Base-by-base conservation (phyloP, 2,113 vertebrate genomes). In the Engystomops pustulosus region DNA sequence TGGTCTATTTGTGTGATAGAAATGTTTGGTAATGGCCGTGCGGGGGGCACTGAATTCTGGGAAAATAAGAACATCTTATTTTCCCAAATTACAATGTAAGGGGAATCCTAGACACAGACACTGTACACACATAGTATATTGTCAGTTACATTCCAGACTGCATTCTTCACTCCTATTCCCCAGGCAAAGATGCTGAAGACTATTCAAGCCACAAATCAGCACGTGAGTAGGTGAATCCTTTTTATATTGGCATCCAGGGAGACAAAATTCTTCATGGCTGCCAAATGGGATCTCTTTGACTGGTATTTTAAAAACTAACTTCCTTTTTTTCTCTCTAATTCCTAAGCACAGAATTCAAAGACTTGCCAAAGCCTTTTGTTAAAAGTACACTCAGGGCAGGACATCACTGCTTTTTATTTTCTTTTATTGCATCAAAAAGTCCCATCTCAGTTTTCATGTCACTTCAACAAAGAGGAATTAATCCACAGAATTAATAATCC, bases 171-270 rank as follows among this genome's bases (percentile, higher is more conserved):
- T 8, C 44, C 67, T 14, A 51, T 27, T 68, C 34, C 72, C 45
- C 82, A 53, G 60, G 72, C 72, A 69, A 27, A 60, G 60, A 77
- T 30, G 45, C 27, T 78, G 32, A 30, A 53, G 62, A 77, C 47
- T 45, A 14, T 68, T 34, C 18, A 32, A 23, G 44, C 30, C 51
- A 30, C 17, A 68, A 82, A 27, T 34, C 27, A 72, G 80, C 58
- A 65, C 20, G 53, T 83, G 71, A 83, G 44, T 76, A n/a, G 51
- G 53, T 83, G 70, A 83, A 75, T 83, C 53, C 55, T 68, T 83
- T 81, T 83, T 76, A 84, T 76, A 84, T 76, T 76, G 81, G 60
- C 41, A 76, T 53, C 32, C 58, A 53, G 34, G 23, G 45, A 45
- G 23, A 69, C 60, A 17, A 41, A 84, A 77, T 84, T 84, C 72